These are phyloP conservation scores for Thera britannica DNA, from an alignment of 2,888 invertebrate species.

Conservation along the genomic window DNA sequence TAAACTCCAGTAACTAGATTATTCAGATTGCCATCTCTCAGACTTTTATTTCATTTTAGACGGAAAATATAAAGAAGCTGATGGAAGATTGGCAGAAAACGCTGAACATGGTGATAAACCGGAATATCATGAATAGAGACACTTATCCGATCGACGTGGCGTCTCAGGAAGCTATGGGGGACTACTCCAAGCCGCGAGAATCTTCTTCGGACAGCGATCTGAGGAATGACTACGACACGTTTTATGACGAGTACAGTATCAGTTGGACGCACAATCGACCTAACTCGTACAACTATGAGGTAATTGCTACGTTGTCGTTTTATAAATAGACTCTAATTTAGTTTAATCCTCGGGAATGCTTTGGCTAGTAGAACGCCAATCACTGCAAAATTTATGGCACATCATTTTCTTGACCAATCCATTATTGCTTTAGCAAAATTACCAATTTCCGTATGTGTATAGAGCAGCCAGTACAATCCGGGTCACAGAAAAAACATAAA, in stretches of 20 bases:
- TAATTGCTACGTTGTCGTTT: slow-evolving; percentile 32
- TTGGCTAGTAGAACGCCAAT: slow-evolving; percentile 23
- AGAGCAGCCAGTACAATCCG: too few species aligned
- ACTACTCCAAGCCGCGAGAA: slow-evolving; percentile 65
- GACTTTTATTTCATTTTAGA: slow-evolving; percentile 52
- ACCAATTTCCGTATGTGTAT: slow-evolving; percentile 1
- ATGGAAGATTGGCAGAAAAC: slow-evolving; percentile 75
- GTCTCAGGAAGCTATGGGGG: slow-evolving; percentile 73
- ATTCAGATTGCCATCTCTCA: slow-evolving; percentile 14
- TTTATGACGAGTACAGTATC: slow-evolving; percentile 60
- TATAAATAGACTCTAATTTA: slow-evolving; percentile 18
- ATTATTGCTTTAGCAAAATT: slow-evolving; percentile 2
- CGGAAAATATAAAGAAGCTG: slow-evolving; percentile 68
- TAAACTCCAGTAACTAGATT: slow-evolving; percentile 21
- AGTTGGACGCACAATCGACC: slow-evolving; percentile 60
- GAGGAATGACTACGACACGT: slow-evolving; percentile 53
- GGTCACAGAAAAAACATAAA: too few species aligned
- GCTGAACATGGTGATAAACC: slow-evolving; percentile 68
- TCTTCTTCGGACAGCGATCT: slow-evolving; percentile 64
- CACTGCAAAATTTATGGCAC: slow-evolving; percentile 21
- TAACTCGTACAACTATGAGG: slow-evolving; percentile 57
- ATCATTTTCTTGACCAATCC: not conserved
- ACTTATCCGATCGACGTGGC: slow-evolving; percentile 59
- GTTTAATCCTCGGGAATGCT: slow-evolving; percentile 15
- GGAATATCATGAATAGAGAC: slow-evolving; percentile 58